Evolutionary conservation across 23 tunicate species (phyloP).

Genomic region (Trididemnum miniatum): DNA sequence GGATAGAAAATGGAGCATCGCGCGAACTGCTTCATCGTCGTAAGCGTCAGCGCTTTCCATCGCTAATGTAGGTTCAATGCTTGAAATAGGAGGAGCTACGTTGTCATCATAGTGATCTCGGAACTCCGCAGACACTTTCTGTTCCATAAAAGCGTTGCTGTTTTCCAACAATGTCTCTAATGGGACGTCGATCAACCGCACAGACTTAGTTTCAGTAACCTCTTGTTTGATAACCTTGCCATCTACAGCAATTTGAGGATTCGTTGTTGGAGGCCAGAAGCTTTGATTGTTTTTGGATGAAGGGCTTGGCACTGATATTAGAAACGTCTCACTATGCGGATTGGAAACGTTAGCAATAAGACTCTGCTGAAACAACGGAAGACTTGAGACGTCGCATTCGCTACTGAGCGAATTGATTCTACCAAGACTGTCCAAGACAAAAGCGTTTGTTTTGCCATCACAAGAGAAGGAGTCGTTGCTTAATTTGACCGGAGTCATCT

Average conservation of each 20-base stretch:
- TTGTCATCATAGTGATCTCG: not conserved
- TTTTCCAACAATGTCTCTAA: not conserved
- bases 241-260: not conserved
- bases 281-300: no score
- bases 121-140: not conserved
- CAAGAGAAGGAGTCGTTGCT: no score
- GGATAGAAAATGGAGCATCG: constrained; percentile 46
- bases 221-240: constrained; percentile 12
- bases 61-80: constrained; percentile 54
- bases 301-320: no score
- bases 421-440: no score
- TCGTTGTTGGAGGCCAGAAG: not conserved
- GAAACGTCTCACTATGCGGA: no score
- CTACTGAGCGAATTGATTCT: no score
- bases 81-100: constrained; percentile 36
- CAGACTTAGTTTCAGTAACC: not conserved
- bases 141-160: not conserved
- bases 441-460: no score
- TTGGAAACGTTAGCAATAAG: no score
- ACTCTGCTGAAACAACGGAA: constrained; percentile 10
- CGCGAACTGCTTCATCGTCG: constrained; percentile 47
- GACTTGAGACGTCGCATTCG: constrained; percentile 19
- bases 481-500: not conserved
- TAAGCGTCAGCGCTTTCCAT: not conserved
- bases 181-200: no score